These are phyloP conservation scores for Hybognathus amarus DNA, from an alignment of 2,797 vertebrate genomes.

Conservation along the genomic window DNA sequence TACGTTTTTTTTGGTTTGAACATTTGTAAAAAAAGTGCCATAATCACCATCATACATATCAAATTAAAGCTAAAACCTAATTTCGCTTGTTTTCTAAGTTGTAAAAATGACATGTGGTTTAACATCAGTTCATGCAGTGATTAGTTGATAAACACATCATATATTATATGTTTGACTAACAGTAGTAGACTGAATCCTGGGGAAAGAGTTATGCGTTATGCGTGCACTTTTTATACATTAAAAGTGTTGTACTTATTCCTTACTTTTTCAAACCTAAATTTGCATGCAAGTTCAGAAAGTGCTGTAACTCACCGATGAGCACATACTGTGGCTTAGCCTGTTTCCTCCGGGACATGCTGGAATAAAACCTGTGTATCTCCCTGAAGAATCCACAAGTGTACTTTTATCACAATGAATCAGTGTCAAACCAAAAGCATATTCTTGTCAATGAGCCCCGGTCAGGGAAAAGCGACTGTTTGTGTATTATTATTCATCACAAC, in stretches of 20 bases:
- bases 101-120: not conserved
- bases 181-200: not conserved
- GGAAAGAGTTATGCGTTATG: not conserved
- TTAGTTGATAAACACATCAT: not conserved
- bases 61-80: not conserved
- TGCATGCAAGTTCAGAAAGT: slow-evolving; percentile 85
- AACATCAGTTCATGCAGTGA: not conserved
- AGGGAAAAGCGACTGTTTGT: not conserved
- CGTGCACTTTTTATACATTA: not conserved
- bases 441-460: not conserved
- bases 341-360: slow-evolving; percentile 99
- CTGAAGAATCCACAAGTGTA: not conserved
- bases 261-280: not conserved
- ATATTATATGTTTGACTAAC: not conserved
- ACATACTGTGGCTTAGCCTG: slow-evolving; percentile 99
- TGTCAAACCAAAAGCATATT: slow-evolving; percentile 7
- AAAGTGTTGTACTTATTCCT: not conserved
- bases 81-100: not conserved
- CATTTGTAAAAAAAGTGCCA: not conserved
- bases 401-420: not conserved
- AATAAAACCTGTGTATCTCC: not conserved
- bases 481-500: not conserved
- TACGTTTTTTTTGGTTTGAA: not conserved
- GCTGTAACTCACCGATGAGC: slow-evolving; percentile 93
- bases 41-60: not conserved